Base-by-base conservation (phyloP, 2,797 vertebrate species). In the Tamandua tetradactyla region DNA sequence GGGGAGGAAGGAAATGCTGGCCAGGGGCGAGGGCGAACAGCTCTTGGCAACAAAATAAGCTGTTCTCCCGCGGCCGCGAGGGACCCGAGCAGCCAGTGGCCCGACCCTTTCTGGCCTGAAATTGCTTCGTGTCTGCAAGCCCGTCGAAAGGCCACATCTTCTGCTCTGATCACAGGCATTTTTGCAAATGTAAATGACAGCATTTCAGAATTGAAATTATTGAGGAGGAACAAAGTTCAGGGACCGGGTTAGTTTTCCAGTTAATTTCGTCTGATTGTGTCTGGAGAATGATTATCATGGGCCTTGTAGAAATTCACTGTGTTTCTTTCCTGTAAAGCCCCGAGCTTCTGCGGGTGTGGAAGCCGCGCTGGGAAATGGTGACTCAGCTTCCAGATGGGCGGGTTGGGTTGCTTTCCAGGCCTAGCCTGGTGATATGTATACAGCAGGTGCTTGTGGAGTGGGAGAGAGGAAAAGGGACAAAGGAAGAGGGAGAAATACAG, bases 241-340 rank as follows among this genome's bases (percentile, higher is more conserved):
- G 71, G 64, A 49, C n/a, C 1, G 0, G 14, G 71, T 44, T 86
- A 25, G 87, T 94, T 68, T 81, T 68, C 35, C 13, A 23, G 80
- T 71, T 89, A 86, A 80, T 93, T 87, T 32, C 10, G 0, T 59
- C 62, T 59, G 66, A 61, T 76, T 87, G 47, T 95, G 81, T 83
- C 61, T 66, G 49, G 61, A 93, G 72, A 62, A 49, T 49, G 37
- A 89, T 78, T 76, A 71, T 66, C 47, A 61, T 55, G 8, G 62
- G 55, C 37, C 82, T 69, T 37, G 27, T 32, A 59, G 83, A 75
- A 81, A 66, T 20, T 23, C 3, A 3, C 20, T 49, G 14, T 40
- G 5, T 35, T 74, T 83, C 55, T 76, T 80, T 37, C 30, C 64
- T 71, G 35, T 69, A 62, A 86, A 81, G n/a, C 17, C 11, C 32